Evolutionary conservation across 1,140 invertebrate genomes (phyloP).

Genomic region (Drosophila bocqueti): DNA sequence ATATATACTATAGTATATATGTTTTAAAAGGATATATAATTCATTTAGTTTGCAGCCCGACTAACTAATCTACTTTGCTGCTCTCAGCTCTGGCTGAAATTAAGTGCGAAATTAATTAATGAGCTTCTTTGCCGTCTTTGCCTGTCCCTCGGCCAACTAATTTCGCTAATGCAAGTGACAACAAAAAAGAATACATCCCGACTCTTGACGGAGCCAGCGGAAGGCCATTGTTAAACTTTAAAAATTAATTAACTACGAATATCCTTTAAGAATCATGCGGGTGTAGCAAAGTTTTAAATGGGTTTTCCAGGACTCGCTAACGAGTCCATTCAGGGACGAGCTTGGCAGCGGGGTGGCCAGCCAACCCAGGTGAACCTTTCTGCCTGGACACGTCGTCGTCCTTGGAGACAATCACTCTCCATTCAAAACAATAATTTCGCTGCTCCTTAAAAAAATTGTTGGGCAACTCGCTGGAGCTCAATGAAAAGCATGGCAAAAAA

Average conservation of each 20-base stretch:
- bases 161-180: slow-evolving; percentile 80
- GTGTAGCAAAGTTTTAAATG: slow-evolving; percentile 58
- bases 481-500: slow-evolving; percentile 43
- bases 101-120: slow-evolving; percentile 75
- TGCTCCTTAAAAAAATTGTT: slow-evolving; percentile 58
- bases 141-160: slow-evolving; percentile 47
- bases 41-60: slow-evolving; percentile 2
- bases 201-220: slow-evolving; percentile 53
- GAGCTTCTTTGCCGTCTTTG: slow-evolving; percentile 32
- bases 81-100: slow-evolving; percentile 41
- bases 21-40: slow-evolving; percentile 14
- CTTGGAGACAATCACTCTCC: slow-evolving; percentile 84
- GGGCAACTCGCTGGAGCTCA: slow-evolving; percentile 57
- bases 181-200: slow-evolving; percentile 23
- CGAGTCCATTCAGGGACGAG: slow-evolving; percentile 36
- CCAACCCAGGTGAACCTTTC: slow-evolving; percentile 55
- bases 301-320: slow-evolving; percentile 59
- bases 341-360: background rate
- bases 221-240: slow-evolving; percentile 68
- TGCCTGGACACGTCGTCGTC: slow-evolving; percentile 67
- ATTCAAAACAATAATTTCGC: slow-evolving; percentile 82
- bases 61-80: slow-evolving; percentile 17
- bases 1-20: background rate
- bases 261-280: slow-evolving; percentile 65
- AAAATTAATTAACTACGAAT: slow-evolving; percentile 80